A percentile compares a stretch with the other conserved stretches of the same genome.
Evolutionary conservation across 1,140 invertebrate genomes (phyloP).

Genomic region (Meloidogyne exigua): DNA sequence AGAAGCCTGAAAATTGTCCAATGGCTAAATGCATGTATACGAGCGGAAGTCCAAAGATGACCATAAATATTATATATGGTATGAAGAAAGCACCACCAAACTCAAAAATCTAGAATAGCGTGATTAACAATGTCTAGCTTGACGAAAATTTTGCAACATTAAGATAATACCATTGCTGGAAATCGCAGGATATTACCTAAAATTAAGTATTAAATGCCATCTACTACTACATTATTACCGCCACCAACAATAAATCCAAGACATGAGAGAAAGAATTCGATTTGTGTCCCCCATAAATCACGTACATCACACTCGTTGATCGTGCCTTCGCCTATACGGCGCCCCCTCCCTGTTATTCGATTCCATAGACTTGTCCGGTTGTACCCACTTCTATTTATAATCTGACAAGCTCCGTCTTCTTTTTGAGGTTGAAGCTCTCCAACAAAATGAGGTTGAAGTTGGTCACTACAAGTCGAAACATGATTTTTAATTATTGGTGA

Average conservation of each 20-base stretch:
- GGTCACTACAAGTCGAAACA: not conserved
- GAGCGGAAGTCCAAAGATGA: conserved; percentile 59
- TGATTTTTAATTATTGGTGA: not conserved
- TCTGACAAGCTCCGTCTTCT: not conserved
- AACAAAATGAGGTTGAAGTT: not conserved
- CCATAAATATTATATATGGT: conserved; percentile 57
- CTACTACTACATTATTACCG: conserved; percentile 46
- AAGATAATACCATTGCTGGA: conserved; percentile 50
- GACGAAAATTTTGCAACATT: not conserved
- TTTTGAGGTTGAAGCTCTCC: not conserved
- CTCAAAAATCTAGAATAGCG: conserved; percentile 13
- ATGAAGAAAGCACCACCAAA: conserved; percentile 51
- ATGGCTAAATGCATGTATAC: conserved; percentile 57
- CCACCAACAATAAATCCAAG: conserved; percentile 63
- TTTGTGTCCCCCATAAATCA: conserved; percentile 60
- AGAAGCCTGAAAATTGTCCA: conserved; percentile 57
- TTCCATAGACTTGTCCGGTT: conserved; percentile 18
- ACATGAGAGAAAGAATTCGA: conserved; percentile 62
- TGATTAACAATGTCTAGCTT: not conserved
- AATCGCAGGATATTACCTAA: conserved; percentile 43
- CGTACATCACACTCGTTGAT: conserved; percentile 31
- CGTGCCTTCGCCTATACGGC: not conserved
- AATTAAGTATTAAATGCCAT: not conserved
- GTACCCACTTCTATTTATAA: not conserved
- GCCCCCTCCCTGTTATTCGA: conserved; percentile 9